Evolutionary conservation across 2,797 vertebrate genomes (phyloP).

Genomic region (Ctenopoma multispine): DNA sequence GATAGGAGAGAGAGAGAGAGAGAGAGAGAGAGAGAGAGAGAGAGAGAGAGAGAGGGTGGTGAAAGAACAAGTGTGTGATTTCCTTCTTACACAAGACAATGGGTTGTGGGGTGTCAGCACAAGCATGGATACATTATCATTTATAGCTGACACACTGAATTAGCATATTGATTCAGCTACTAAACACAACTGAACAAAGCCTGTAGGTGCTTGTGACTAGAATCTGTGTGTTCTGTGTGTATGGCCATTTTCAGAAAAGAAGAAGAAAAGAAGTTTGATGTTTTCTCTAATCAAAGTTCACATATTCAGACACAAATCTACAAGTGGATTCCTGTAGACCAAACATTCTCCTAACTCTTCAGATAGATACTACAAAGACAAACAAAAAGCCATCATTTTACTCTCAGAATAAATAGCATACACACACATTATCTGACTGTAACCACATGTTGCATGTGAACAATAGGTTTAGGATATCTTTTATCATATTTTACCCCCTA

Average conservation of each 20-base stretch:
- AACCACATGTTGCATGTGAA: background rate
- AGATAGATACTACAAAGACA: background rate
- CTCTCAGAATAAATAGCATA: background rate
- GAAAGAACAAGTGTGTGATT: slow-evolving; percentile 48
- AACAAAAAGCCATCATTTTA: background rate
- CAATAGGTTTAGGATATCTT: no score
- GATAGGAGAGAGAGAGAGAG: background rate
- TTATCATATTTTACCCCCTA: no score
- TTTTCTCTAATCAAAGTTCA: slow-evolving; percentile 3
- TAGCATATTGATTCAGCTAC: background rate
- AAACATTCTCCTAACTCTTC: background rate
- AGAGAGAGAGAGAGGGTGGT: no score
- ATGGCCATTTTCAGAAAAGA: background rate
- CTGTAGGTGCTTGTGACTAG: background rate
- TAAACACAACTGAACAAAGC: background rate
- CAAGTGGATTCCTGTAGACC: no score
- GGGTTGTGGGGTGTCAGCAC: no score
- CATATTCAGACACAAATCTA: no score
- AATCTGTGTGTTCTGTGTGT: background rate
- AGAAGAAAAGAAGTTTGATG: background rate
- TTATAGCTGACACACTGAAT: slow-evolving; percentile 15
- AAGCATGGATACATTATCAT: slow-evolving; percentile 4
- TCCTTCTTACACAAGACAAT: background rate
- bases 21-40: slow-evolving; percentile 8
- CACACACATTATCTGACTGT: background rate